Evolutionary conservation across 2,888 invertebrate genomes (phyloP), one percentile per base, ranked within the genome.

Genomic region (Leistus spinibarbis): DNA sequence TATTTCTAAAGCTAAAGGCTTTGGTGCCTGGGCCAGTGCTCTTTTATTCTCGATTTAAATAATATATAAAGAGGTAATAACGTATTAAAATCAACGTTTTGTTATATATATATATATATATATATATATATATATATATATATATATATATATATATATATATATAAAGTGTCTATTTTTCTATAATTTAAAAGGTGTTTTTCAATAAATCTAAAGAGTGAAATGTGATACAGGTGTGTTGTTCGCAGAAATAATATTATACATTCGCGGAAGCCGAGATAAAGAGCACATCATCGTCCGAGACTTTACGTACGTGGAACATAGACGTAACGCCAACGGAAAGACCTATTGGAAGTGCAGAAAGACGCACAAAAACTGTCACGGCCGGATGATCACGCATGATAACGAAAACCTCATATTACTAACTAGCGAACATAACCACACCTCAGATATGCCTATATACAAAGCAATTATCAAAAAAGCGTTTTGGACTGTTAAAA

Each of bases 281-380:
- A 81, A 79, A 57, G 83, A 83, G 1, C 82, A 81, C 23, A 78
- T 84, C 23, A 78, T 82, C n/a, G 75, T 84, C n/a, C 78, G 82
- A 53, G 79, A 83, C 66, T 82, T 82, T 76, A 81, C 82, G 77
- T 84, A 83, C 77, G 79, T 84, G 24, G 84, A 84, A 77, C 84
- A 85, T 68, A 79, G 83, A 4, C 40, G 40, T 40, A 5, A 1
- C 7, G 3, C 40, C 7, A 5, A 7, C 13, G 40, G 40, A 7
- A 40, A 13, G 13, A 40, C 40, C 0, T 40, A 40, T 40, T 40
- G 40, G 40, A 40, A 40, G 13, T 40, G 40, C 40, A 57, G 17
- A 20, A 57, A 3, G 16, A 17, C 7, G 10, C 40, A 40, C 40
- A 20, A 0, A 2, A 10, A 57, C 17, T 57, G 57, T 1, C 0